Evolutionary conservation across 2,113 vertebrate species (phyloP).

Genomic region (Atherinomorus stipes): DNA sequence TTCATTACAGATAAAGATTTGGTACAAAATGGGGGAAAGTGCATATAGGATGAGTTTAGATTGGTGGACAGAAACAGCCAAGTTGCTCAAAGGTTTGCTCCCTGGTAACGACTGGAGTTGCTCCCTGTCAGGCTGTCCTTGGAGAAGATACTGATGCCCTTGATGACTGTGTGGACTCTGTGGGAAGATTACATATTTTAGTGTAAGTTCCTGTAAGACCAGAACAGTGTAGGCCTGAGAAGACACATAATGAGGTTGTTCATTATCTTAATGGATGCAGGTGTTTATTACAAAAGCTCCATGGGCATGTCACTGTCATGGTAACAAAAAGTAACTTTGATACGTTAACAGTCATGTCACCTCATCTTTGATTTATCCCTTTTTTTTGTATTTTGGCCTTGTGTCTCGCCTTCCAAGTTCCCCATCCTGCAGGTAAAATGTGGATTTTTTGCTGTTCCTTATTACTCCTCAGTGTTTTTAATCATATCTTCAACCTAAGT

Average conservation of each 20-base stretch:
- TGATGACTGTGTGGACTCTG: conserved; percentile 49
- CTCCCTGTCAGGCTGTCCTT: conserved; percentile 67
- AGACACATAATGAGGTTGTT: background rate
- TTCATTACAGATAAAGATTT: background rate
- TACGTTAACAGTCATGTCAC: conserved; percentile 6
- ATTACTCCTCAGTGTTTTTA: background rate
- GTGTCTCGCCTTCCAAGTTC: background rate
- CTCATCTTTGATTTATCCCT: conserved; percentile 6
- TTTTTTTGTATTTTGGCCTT: conserved; percentile 16
- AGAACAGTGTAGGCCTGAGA: conserved; percentile 8
- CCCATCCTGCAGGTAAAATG: background rate
- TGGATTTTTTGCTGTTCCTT: background rate
- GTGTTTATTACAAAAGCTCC: conserved; percentile 15
- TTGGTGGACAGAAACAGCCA: conserved; percentile 47
- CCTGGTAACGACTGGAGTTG: conserved; percentile 55
- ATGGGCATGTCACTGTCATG: conserved; percentile 7
- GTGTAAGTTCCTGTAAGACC: conserved; percentile 27
- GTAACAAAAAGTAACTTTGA: conserved; percentile 16
- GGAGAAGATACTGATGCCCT: conserved; percentile 59
- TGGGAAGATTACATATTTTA: conserved; percentile 24
- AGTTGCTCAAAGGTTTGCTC: conserved; percentile 64
- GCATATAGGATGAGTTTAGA: conserved; percentile 22
- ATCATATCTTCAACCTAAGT: background rate
- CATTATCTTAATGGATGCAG: background rate
- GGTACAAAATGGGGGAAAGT: conserved; percentile 7